Evolutionary conservation across 2,888 invertebrate species (phyloP).

Genomic region (Helleia helle): DNA sequence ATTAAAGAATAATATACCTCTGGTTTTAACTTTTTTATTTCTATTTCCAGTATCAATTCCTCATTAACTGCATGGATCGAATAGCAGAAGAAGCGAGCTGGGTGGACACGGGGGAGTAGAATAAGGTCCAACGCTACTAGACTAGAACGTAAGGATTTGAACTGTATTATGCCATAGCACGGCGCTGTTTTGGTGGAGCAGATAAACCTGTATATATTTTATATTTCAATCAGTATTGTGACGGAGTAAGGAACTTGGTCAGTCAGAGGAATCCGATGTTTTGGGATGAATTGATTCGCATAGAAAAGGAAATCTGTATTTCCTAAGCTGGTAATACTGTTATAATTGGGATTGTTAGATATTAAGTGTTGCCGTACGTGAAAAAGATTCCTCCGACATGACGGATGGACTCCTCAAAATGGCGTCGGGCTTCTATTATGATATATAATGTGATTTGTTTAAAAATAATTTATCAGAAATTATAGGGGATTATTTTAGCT

Average conservation of each 20-base stretch:
- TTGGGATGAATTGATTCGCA: too few relatives aligned
- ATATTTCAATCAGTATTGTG: slow-evolving; percentile 1
- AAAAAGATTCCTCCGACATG: neutral
- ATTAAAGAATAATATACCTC: too few relatives aligned
- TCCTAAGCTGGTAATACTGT: too few relatives aligned
- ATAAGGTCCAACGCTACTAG: neutral
- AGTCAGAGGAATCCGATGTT: too few relatives aligned
- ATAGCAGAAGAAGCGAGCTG: slow-evolving; percentile 94
- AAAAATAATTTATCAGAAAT: slow-evolving; percentile 12
- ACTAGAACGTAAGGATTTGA: slow-evolving; percentile 20
- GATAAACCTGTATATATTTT: neutral
- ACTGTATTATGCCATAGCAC: slow-evolving; percentile 24
- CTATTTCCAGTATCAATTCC: slow-evolving; percentile 84
- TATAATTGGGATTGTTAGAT: too few relatives aligned
- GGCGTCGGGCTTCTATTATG: too few relatives aligned
- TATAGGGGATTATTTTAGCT: slow-evolving; percentile 14
- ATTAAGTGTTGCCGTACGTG: neutral
- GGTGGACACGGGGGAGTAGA: slow-evolving; percentile 87
- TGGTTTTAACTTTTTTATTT: slow-evolving; percentile 1
- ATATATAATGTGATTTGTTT: slow-evolving; percentile 17
- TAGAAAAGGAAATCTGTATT: too few relatives aligned
- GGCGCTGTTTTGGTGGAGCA: slow-evolving; percentile 13
- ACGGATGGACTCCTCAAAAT: slow-evolving; percentile 12
- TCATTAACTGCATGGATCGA: slow-evolving; percentile 96
- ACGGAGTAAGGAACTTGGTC: too few relatives aligned